These are phyloP conservation scores for Crocuta crocuta DNA, from an alignment of 2,113 vertebrate genomes.

Conservation along the genomic window DNA sequence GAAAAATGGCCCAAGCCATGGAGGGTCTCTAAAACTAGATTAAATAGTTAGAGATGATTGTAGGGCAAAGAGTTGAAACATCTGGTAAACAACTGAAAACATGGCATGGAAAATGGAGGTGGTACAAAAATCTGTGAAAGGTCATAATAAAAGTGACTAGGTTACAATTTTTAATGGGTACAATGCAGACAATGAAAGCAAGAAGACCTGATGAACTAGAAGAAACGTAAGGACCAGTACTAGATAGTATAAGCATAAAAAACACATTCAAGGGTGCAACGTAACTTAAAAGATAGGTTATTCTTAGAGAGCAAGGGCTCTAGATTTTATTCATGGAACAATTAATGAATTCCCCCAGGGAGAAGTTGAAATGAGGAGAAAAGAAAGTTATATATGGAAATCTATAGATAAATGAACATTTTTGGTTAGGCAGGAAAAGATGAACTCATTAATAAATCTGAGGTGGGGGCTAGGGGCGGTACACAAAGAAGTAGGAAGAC, in stretches of 20 bases:
- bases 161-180: neutral
- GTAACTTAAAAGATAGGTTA: neutral
- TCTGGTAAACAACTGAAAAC: neutral
- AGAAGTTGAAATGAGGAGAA: neutral
- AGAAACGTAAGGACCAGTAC: neutral
- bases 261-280: neutral
- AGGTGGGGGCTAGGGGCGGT: neutral
- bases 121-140: neutral
- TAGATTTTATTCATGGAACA: neutral
- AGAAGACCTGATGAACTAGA: neutral
- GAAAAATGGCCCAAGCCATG: neutral
- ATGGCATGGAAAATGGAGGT: neutral
- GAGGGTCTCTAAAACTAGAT: neutral
- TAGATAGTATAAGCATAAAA: neutral
- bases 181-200: neutral
- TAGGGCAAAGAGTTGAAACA: neutral
- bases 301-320: neutral
- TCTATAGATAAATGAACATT: neutral
- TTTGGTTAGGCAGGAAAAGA: neutral
- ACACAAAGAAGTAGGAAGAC: neutral
- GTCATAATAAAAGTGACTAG: neutral
- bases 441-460: neutral
- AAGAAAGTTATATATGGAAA: neutral
- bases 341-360: neutral
- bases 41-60: neutral